phyloP scores from a whole-genome alignment of 2,113 vertebrate species.

The Electrona antarctica region DNA sequence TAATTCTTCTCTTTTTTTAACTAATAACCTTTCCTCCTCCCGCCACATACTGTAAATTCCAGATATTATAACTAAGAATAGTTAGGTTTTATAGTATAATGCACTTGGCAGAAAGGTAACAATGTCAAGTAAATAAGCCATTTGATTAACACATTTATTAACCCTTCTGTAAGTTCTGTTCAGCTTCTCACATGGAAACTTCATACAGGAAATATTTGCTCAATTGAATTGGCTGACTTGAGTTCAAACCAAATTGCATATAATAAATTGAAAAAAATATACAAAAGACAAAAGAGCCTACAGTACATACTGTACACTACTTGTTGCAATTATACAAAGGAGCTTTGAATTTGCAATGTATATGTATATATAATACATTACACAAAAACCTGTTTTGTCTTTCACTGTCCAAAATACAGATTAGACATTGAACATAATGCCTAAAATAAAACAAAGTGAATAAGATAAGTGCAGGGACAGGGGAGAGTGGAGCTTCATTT shows the following conservation, averaged over 20 bases:
- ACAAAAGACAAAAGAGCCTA: neutral
- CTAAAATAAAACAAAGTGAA: neutral
- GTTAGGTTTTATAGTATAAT: no score
- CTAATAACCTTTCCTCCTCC: no score
- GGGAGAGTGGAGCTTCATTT: constrained; percentile 73
- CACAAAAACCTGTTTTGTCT: neutral
- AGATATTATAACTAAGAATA: no score
- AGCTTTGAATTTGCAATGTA: constrained; percentile 16
- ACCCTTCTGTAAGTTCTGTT: constrained; percentile 9
- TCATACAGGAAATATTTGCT: constrained; percentile 3
- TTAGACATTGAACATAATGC: neutral
- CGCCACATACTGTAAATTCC: no score
- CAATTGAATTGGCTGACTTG: neutral
- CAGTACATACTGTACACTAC: neutral
- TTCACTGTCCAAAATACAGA: neutral
- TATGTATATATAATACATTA: neutral
- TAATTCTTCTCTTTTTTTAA: no score
- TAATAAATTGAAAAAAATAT: neutral
- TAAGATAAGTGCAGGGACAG: no score
- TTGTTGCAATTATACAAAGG: neutral
- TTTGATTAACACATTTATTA: constrained; percentile 29
- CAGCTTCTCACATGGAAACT: neutral
- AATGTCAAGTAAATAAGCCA: neutral
- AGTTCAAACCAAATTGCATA: neutral
- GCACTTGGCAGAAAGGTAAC: neutral